Evolutionary conservation across 1,140 invertebrate species (phyloP).

Genomic region (Drosophila repleta): DNA sequence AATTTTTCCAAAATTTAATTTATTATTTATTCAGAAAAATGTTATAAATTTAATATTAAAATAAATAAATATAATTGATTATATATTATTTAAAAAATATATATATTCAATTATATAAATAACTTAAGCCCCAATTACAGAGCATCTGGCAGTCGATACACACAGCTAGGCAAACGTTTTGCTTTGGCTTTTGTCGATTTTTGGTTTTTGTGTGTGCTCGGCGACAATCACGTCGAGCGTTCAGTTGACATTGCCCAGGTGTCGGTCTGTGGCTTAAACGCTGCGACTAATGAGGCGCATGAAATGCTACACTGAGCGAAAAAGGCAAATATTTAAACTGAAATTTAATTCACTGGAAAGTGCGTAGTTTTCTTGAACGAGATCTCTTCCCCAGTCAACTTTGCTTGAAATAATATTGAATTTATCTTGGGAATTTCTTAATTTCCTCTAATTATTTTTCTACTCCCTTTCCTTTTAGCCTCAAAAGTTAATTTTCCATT

Average conservation of each 20-base stretch:
- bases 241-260: conserved; percentile 13
- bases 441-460: not conserved
- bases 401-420: not conserved
- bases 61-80: too few species aligned
- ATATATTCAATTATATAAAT: too few species aligned
- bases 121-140: not conserved
- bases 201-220: not conserved
- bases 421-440: not conserved
- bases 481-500: conserved; percentile 6
- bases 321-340: not conserved
- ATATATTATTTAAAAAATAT: too few species aligned
- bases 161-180: not conserved
- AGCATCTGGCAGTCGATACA: not conserved
- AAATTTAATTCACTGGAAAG: not conserved
- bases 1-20: too few species aligned
- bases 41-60: too few species aligned
- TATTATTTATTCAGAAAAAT: too few species aligned
- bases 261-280: conserved; percentile 5
- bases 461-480: not conserved
- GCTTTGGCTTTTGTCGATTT: not conserved
- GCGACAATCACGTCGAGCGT: conserved; percentile 26
- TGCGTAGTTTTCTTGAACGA: not conserved
- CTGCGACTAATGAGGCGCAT: conserved; percentile 29
- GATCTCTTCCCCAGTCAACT: not conserved
- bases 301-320: conserved; percentile 10